Conservation (phyloP, 1,140 invertebrate species). For the Sycophaga agraensis region DNA sequence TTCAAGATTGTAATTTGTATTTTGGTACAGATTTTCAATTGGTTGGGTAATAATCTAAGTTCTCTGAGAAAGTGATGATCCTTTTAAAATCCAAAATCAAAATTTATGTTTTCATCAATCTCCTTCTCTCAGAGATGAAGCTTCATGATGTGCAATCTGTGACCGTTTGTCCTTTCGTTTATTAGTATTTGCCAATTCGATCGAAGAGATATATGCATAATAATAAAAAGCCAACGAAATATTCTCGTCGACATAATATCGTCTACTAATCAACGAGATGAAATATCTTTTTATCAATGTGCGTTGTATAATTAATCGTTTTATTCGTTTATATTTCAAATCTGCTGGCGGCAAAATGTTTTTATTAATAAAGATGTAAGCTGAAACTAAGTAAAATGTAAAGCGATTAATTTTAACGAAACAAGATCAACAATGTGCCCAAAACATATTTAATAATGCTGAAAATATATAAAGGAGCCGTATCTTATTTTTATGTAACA, state of each 20-base stretch:
- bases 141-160: neutral
- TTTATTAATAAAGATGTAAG: constrained; percentile 8
- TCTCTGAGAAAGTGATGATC: neutral
- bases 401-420: constrained; percentile 5
- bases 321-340: constrained; percentile 33
- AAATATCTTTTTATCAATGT: neutral
- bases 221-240: neutral
- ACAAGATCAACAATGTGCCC: constrained; percentile 45
- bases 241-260: too few species aligned
- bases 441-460: constrained; percentile 37
- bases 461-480: constrained; percentile 31
- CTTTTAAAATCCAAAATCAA: neutral
- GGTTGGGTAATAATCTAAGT: neutral
- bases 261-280: too few species aligned
- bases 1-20: neutral
- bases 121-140: neutral
- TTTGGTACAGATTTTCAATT: constrained; percentile 11
- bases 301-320: constrained; percentile 10
- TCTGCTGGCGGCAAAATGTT: constrained; percentile 36
- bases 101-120: neutral
- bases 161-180: neutral
- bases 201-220: neutral
- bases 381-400: constrained; percentile 27
- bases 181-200: neutral
- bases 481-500: constrained; percentile 42